phyloP scores from a whole-genome alignment of 1,140 invertebrate genomes.

The Ceratitis capitata region DNA sequence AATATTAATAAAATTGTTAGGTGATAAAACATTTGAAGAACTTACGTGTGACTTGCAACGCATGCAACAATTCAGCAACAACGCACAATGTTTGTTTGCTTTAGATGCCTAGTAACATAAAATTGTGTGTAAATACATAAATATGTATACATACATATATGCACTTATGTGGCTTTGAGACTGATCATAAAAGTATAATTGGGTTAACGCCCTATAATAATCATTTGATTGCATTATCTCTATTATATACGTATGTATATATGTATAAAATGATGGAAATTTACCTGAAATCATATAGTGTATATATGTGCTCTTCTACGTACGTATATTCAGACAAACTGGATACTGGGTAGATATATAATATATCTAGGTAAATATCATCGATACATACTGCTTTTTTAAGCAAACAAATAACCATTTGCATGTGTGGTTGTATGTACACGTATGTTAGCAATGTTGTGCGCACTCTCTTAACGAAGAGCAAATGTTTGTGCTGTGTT shows the following conservation, averaged over 20 bases:
- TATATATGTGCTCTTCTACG: too few species aligned
- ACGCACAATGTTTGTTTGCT: not conserved
- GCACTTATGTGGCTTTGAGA: not conserved
- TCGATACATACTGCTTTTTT: not conserved
- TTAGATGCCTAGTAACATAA: not conserved
- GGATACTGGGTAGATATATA: too few species aligned
- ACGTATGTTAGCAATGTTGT: not conserved
- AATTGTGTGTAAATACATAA: not conserved
- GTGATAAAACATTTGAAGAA: too few species aligned
- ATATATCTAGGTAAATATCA: not conserved
- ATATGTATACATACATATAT: not conserved
- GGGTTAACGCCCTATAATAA: slow-evolving; percentile 13
- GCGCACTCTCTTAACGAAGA: not conserved
- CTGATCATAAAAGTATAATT: not conserved
- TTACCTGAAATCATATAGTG: not conserved
- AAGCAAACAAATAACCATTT: too few species aligned
- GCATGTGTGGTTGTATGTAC: too few species aligned
- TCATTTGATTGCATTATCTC: slow-evolving; percentile 15
- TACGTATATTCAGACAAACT: too few species aligned
- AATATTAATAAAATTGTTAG: too few species aligned
- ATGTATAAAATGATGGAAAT: not conserved
- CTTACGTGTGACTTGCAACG: not conserved
- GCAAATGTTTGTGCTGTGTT: not conserved
- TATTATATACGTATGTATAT: not conserved
- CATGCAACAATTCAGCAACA: not conserved